Conservation (phyloP, 2,113 vertebrate genomes). For the Eptesicus fuscus region DNA sequence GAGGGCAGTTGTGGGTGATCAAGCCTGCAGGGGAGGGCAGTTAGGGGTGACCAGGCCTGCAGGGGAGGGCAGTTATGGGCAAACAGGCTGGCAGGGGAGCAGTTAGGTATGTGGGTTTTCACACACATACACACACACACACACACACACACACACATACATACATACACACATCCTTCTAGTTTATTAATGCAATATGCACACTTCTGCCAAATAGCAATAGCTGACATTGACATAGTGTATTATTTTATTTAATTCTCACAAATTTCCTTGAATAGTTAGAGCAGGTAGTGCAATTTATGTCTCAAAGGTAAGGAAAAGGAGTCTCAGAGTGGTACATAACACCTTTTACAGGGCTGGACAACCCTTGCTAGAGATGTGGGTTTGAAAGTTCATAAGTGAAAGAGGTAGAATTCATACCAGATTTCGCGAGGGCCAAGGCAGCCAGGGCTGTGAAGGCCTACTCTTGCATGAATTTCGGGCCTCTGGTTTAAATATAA, state of each 20-base stretch:
- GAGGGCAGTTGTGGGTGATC: too few relatives aligned
- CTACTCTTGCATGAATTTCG: too few relatives aligned
- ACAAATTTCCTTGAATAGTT: neutral
- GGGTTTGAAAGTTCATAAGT: neutral
- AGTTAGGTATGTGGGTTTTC: too few relatives aligned
- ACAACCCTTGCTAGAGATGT: neutral
- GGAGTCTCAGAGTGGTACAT: neutral
- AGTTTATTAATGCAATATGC: neutral
- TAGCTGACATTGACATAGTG: neutral
- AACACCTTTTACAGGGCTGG: neutral
- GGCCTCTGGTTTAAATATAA: neutral
- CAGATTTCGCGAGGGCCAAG: neutral
- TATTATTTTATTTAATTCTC: constrained; percentile 9
- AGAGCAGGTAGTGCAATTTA: neutral
- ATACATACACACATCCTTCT: too few relatives aligned
- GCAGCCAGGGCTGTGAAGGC: too few relatives aligned
- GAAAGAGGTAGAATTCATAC: neutral
- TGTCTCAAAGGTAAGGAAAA: constrained; percentile 4
- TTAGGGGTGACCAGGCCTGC: too few relatives aligned
- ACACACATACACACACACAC: too few relatives aligned
- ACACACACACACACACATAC: too few relatives aligned
- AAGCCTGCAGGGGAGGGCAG: too few relatives aligned
- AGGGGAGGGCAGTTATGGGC: too few relatives aligned
- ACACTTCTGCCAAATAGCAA: neutral
- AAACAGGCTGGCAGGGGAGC: too few relatives aligned